A percentile compares a stretch with the other conserved stretches of the same genome.
phyloP scores from a whole-genome alignment of 2,888 invertebrate species.

The Agrotis clavis region DNA sequence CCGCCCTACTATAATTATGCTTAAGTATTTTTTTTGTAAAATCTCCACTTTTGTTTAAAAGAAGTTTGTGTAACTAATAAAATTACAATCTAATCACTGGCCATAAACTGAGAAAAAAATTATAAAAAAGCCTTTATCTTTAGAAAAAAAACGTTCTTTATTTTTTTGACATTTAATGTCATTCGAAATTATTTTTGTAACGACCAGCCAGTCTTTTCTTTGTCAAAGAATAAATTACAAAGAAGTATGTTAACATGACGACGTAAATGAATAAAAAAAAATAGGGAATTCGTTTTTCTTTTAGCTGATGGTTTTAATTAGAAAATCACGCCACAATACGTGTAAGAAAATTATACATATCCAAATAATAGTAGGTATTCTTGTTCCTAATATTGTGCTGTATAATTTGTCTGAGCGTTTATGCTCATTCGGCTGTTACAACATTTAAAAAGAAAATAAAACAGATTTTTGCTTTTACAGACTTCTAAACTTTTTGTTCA shows the following conservation, averaged over 20 bases:
- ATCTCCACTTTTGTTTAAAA: background rate
- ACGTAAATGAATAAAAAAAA: background rate
- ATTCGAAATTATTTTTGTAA: background rate
- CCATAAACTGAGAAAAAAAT: background rate
- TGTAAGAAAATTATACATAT: background rate
- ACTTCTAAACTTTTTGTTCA: background rate
- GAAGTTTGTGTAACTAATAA: background rate
- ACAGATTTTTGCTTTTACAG: background rate
- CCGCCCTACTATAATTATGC: no score
- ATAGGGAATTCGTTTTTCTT: background rate
- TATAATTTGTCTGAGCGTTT: background rate
- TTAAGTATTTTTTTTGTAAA: background rate
- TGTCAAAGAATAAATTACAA: background rate
- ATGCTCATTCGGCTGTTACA: background rate
- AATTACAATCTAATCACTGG: conserved; percentile 3
- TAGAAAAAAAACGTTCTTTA: background rate
- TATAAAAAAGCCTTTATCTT: background rate
- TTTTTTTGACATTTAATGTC: background rate
- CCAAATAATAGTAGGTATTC: no score
- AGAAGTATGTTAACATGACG: background rate
- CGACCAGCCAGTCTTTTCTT: background rate
- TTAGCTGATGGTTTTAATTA: background rate
- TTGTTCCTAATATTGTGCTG: background rate
- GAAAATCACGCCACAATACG: background rate
- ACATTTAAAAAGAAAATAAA: background rate